Conservation (phyloP, 2,888 invertebrate genomes). For the Mesochorus sp. region DNA sequence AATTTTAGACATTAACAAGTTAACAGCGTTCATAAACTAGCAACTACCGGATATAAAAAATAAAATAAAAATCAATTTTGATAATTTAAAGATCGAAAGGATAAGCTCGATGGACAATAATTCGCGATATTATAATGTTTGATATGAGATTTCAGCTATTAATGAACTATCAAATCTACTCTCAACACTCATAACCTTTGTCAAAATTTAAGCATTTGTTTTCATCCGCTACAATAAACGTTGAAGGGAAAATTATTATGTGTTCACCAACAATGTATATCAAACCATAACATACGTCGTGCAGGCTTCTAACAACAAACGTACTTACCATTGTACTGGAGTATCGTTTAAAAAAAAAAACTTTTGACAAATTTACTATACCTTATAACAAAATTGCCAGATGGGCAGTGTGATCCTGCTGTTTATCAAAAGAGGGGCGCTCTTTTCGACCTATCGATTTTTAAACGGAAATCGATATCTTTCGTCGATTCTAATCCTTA, state of each 20-base stretch:
- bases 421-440: too few species aligned
- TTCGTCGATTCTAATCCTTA: too few species aligned
- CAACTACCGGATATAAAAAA: background rate
- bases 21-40: too few species aligned
- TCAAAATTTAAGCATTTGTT: constrained; percentile 9
- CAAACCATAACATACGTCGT: background rate
- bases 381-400: constrained; percentile 9
- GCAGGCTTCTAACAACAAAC: background rate
- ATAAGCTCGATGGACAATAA: background rate
- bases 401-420: too few species aligned
- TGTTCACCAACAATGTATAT: background rate
- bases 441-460: too few species aligned
- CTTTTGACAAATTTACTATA: background rate
- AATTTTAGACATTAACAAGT: background rate
- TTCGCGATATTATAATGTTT: background rate
- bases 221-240: background rate
- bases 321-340: constrained; percentile 16
- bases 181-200: background rate
- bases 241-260: background rate
- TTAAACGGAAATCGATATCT: too few species aligned
- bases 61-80: background rate
- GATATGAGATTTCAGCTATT: too few species aligned
- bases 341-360: background rate
- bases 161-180: too few species aligned
- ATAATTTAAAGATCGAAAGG: background rate